Evolutionary conservation across 2,888 invertebrate species (phyloP).

Genomic region (Tholera decimalis): DNA sequence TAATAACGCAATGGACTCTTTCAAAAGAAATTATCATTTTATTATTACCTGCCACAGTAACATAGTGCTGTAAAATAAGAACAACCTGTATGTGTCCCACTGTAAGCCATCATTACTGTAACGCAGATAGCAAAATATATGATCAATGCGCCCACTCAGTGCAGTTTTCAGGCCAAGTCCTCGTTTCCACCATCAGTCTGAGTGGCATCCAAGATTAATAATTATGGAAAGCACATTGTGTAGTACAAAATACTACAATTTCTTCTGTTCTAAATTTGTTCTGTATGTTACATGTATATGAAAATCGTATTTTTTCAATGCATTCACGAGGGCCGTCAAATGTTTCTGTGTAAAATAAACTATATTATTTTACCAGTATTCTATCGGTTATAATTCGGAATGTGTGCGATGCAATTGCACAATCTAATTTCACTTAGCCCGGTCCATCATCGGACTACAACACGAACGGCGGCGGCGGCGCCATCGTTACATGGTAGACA

Average conservation of each 20-base stretch:
- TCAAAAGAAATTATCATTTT: neutral
- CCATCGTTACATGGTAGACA: too few relatives aligned
- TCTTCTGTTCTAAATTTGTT: too few relatives aligned
- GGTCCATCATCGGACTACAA: too few relatives aligned
- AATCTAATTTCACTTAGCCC: too few relatives aligned
- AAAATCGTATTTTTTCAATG: neutral
- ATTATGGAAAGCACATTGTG: neutral
- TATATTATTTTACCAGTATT: too few relatives aligned
- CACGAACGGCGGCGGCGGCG: too few relatives aligned
- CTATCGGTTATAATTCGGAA: too few relatives aligned
- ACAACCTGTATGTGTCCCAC: neutral
- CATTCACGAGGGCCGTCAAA: too few relatives aligned
- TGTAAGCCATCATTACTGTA: neutral
- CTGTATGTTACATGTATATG: too few relatives aligned
- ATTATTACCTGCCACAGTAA: constrained; percentile 4
- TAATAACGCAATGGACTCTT: constrained; percentile 8
- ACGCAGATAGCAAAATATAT: neutral
- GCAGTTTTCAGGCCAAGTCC: neutral
- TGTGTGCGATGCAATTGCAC: too few relatives aligned
- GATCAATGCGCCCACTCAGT: neutral
- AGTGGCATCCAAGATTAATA: neutral
- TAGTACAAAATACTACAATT: too few relatives aligned
- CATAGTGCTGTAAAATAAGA: constrained; percentile 19
- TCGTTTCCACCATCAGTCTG: neutral
- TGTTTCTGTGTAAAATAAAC: too few relatives aligned